Evolutionary conservation across 2,113 vertebrate genomes (phyloP).

Genomic region (Catharus bicknelli): DNA sequence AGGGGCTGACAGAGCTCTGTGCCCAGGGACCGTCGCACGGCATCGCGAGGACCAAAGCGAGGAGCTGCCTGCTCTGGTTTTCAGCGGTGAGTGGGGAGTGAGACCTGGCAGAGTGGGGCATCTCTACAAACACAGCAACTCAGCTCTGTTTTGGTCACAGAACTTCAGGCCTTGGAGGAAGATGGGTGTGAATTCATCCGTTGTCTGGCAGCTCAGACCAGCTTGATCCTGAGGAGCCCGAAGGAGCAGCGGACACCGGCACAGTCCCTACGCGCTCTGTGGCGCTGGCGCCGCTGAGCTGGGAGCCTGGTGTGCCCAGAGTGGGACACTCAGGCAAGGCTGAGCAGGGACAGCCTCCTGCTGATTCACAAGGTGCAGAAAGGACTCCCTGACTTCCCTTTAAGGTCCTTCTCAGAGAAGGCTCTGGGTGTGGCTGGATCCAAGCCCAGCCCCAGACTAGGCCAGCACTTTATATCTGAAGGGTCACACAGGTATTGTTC

Average conservation of each 20-base stretch:
- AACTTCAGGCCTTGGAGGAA: neutral
- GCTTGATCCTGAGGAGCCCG: no score
- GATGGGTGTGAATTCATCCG: neutral
- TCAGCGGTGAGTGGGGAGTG: neutral
- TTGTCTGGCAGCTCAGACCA: neutral
- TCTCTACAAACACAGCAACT: neutral
- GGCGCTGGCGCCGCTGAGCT: neutral
- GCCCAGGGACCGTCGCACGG: neutral
- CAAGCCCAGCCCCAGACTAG: neutral
- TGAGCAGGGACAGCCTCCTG: neutral
- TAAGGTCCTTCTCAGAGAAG: neutral
- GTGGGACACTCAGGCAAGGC: neutral
- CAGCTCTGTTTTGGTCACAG: neutral
- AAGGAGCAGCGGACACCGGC: neutral
- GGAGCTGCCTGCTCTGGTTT: neutral
- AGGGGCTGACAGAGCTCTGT: neutral
- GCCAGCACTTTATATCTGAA: neutral
- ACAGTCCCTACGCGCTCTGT: rapidly evolving
- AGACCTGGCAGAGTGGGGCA: neutral
- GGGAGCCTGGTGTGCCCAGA: neutral
- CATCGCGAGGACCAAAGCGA: neutral
- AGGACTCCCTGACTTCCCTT: neutral
- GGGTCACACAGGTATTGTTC: neutral
- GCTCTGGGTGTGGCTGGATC: neutral
- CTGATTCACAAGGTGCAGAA: neutral